phyloP scores from a whole-genome alignment of 2,113 vertebrate species.

The Galemys pyrenaicus region DNA sequence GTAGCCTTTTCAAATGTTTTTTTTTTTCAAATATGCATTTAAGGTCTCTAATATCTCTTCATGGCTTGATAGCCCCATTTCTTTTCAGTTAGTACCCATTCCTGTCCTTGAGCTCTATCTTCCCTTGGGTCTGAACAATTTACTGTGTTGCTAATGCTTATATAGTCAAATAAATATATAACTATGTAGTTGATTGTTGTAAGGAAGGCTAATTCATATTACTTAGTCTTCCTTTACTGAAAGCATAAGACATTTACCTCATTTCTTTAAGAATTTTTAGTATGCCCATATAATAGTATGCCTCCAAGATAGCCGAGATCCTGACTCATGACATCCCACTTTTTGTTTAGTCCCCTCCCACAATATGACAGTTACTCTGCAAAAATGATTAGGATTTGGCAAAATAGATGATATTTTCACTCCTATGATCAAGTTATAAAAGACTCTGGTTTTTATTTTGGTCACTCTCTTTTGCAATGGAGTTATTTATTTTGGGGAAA shows the following conservation, averaged over 20 bases:
- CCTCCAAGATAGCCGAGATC: background rate
- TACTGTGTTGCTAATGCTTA: background rate
- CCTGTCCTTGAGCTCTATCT: background rate
- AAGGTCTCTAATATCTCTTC: too few species aligned
- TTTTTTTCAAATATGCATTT: too few species aligned
- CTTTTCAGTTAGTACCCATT: background rate
- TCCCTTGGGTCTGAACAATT: background rate
- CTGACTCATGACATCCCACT: background rate
- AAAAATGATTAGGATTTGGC: background rate
- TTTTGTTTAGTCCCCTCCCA: background rate
- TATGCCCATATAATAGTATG: background rate
- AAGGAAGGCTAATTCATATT: background rate
- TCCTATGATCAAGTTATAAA: background rate
- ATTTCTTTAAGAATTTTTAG: background rate
- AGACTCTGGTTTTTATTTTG: background rate
- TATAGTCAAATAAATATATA: background rate
- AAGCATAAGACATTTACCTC: background rate
- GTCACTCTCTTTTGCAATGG: background rate
- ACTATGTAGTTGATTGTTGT: background rate
- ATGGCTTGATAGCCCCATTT: too few species aligned
- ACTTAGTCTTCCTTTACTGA: background rate
- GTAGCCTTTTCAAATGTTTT: too few species aligned
- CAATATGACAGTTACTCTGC: background rate
- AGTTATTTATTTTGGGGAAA: background rate
- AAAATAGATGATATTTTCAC: background rate